Evolutionary conservation across 1,140 invertebrate species (phyloP).

Genomic region (Hypsibius dujardini): DNA sequence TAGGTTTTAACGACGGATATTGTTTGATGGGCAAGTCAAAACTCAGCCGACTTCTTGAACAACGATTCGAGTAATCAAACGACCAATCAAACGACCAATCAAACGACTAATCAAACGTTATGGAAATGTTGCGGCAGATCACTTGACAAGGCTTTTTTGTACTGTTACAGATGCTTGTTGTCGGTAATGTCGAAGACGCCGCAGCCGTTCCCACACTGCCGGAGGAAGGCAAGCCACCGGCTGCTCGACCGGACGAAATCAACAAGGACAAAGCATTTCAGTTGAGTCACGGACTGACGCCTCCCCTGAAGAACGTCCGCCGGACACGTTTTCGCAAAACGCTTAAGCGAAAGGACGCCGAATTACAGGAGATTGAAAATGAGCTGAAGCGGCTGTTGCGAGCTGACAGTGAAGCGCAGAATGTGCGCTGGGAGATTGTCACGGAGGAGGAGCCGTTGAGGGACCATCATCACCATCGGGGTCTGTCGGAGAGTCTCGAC

Average conservation of each 20-base stretch:
- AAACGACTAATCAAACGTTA: too few relatives aligned
- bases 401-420: conserved; percentile 38
- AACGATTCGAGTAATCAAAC: too few relatives aligned
- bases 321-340: conserved; percentile 83
- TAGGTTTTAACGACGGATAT: too few relatives aligned
- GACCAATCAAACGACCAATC: too few relatives aligned
- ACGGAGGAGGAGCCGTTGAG: conserved; percentile 28
- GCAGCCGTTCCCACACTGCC: conserved; percentile 57
- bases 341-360: conserved; percentile 85
- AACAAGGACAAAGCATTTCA: conserved; percentile 86
- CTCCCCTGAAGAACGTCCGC: conserved; percentile 81
- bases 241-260: conserved; percentile 65
- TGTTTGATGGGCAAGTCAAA: too few relatives aligned
- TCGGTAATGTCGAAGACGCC: conserved; percentile 46
- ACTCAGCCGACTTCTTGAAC: too few relatives aligned
- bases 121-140: too few relatives aligned
- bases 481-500: neutral
- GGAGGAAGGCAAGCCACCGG: too few relatives aligned
- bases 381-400: conserved; percentile 73
- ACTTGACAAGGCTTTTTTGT: too few relatives aligned
- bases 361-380: conserved; percentile 93
- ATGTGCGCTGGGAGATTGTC: conserved; percentile 33
- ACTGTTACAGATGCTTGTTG: conserved; percentile 1
- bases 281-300: conserved; percentile 79
- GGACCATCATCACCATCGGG: neutral